Percentiles rank a stretch among this genome's conserved stretches.
Conservation (phyloP, 1,140 invertebrate genomes). For the Ditylenchus dipsaci region DNA sequence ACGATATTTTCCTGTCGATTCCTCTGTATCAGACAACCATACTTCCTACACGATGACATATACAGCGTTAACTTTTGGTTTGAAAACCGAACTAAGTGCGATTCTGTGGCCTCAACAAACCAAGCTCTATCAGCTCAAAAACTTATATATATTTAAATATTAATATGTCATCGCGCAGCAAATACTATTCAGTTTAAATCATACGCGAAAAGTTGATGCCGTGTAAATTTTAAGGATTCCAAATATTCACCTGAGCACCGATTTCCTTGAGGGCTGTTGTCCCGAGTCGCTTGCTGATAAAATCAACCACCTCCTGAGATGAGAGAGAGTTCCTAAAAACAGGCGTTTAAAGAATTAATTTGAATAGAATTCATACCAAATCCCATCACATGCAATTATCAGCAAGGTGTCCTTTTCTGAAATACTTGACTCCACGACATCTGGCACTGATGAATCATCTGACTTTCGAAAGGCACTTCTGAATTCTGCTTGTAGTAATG, state of each 20-base stretch:
- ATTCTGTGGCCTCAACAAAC: too few relatives aligned
- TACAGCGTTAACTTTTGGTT: too few relatives aligned
- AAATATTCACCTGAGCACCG: conserved; percentile 20
- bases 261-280: conserved; percentile 17
- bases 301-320: conserved; percentile 25
- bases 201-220: too few relatives aligned
- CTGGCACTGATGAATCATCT: conserved; percentile 27
- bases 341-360: background rate
- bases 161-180: too few relatives aligned
- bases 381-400: conserved; percentile 32
- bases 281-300: conserved; percentile 8
- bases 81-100: too few relatives aligned
- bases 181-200: too few relatives aligned
- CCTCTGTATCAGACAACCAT: too few relatives aligned
- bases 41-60: too few relatives aligned
- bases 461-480: conserved; percentile 9
- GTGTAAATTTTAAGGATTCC: background rate
- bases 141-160: too few relatives aligned
- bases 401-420: conserved; percentile 16
- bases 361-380: conserved; percentile 14
- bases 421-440: conserved; percentile 7
- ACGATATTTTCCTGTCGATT: too few relatives aligned
- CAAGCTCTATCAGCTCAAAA: too few relatives aligned
- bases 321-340: conserved; percentile 20
- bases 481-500: conserved; percentile 25